Conservation (phyloP, 2,113 vertebrate genomes). For the Oplegnathus fasciatus region DNA sequence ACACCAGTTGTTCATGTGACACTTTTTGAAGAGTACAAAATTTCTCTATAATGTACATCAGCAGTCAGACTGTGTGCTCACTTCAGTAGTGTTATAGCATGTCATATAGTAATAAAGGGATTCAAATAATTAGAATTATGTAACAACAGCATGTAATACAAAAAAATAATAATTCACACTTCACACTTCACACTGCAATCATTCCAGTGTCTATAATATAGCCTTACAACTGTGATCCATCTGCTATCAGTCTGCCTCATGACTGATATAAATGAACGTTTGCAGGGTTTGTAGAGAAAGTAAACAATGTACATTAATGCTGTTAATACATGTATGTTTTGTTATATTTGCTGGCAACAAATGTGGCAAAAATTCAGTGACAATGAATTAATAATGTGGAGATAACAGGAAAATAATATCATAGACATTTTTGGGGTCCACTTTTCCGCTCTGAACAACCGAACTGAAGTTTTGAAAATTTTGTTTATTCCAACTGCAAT, state of each 20-base stretch:
- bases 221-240: not conserved
- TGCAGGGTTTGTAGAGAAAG: not conserved
- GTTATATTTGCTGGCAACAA: not conserved
- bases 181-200: not conserved
- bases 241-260: conserved; percentile 5
- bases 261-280: not conserved
- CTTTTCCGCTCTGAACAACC: not conserved
- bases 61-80: not conserved
- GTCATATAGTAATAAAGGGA: not conserved
- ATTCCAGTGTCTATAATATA: not conserved
- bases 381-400: not conserved
- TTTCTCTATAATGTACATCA: not conserved
- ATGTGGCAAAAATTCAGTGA: not conserved
- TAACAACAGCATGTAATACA: not conserved
- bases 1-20: not conserved
- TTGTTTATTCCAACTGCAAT: not conserved
- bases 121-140: not conserved
- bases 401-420: not conserved
- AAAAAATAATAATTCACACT: not conserved
- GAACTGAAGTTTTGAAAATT: not conserved
- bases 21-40: not conserved
- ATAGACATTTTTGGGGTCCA: not conserved
- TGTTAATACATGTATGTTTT: not conserved
- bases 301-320: not conserved
- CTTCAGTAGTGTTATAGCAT: not conserved